phyloP scores from a whole-genome alignment of 2,797 vertebrate species.

The Sebastes reedi region DNA sequence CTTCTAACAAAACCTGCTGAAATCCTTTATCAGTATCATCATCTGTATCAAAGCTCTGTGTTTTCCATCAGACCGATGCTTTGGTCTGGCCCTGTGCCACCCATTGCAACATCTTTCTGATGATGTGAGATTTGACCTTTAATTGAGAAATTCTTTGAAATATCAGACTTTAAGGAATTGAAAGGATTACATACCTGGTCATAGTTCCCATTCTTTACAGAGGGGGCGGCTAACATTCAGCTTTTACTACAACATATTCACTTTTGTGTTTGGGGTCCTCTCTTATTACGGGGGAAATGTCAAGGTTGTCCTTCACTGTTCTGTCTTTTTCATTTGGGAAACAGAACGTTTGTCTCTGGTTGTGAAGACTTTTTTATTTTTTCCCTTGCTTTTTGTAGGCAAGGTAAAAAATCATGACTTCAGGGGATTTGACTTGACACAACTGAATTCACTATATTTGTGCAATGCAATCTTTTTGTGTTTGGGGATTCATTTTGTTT shows the following conservation, averaged over 20 bases:
- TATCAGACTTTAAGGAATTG: not conserved
- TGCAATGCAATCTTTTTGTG: not conserved
- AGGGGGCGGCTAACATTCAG: not conserved
- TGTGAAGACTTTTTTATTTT: not conserved
- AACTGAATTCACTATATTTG: not conserved
- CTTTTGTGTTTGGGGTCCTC: not conserved
- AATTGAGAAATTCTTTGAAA: not conserved
- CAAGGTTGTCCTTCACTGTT: not conserved
- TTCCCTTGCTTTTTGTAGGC: too few species aligned
- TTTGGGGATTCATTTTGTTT: not conserved
- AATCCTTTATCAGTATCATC: not conserved
- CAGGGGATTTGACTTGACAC: not conserved
- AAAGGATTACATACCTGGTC: not conserved
- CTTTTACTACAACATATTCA: not conserved
- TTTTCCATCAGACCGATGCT: not conserved
- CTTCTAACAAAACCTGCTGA: not conserved
- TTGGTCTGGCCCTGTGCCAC: not conserved
- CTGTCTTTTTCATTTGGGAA: not conserved
- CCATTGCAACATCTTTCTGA: not conserved
- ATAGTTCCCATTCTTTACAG: not conserved
- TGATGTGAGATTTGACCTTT: not conserved
- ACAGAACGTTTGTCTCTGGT: not conserved
- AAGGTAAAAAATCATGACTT: not conserved
- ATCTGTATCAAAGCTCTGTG: not conserved
- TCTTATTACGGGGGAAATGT: not conserved